These are phyloP conservation scores for Sisyra terminalis DNA, from an alignment of 2,888 invertebrate species.

Conservation along the genomic window DNA sequence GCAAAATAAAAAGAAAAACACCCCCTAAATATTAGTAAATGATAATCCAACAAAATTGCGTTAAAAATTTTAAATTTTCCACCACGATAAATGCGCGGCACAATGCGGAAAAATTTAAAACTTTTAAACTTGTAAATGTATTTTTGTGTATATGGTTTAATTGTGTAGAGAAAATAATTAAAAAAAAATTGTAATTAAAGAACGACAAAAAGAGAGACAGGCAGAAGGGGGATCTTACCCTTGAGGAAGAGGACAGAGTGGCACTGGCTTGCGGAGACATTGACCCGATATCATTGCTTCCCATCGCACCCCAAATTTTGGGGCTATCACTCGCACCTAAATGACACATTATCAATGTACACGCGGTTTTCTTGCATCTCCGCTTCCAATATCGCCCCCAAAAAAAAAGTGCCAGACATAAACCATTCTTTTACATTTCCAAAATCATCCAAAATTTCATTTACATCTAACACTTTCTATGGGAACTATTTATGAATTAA, in stretches of 20 bases:
- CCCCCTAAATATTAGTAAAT: neutral
- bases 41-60: too few species aligned
- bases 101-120: too few species aligned
- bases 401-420: neutral
- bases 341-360: slow-evolving; percentile 27
- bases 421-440: too few species aligned
- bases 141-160: too few species aligned
- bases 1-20: neutral
- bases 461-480: too few species aligned
- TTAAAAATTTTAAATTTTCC: too few species aligned
- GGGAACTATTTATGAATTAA: too few species aligned
- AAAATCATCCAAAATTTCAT: too few species aligned
- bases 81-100: too few species aligned
- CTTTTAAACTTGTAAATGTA: too few species aligned
- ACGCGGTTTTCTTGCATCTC: slow-evolving; percentile 1
- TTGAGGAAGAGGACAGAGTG: slow-evolving; percentile 33
- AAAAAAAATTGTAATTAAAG: neutral
- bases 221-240: slow-evolving; percentile 33
- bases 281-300: slow-evolving; percentile 31
- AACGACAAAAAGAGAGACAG: slow-evolving; percentile 16
- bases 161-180: neutral
- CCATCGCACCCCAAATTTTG: slow-evolving; percentile 34
- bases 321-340: slow-evolving; percentile 35
- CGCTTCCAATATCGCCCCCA: neutral
- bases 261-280: slow-evolving; percentile 31